Evolutionary conservation across 2,888 invertebrate species (phyloP), one percentile per base, ranked within the genome.

Genomic region (Acleris holmiana): DNA sequence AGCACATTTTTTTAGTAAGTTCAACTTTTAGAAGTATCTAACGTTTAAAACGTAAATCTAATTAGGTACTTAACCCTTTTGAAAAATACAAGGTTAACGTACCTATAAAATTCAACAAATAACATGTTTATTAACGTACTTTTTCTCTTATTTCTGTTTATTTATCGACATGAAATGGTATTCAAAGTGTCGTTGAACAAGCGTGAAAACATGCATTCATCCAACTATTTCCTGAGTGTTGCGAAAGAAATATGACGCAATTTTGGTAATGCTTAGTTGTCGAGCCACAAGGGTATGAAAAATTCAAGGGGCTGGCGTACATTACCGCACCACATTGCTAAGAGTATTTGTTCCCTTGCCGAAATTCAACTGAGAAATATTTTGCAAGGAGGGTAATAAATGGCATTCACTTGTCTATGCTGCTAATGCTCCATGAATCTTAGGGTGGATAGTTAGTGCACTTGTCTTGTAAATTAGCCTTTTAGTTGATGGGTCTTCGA

Each of bases 251-350:
- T 91, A 91, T 91, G 90, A 90, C 86, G 91, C 91, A 92, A 92
- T 92, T 91, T 90, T 83, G 85, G 89, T 92, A 91, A 92, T 91
- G 91, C 86, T 88, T 86, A 89, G 89, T 91, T 89, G 91, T 89
- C 89, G 86, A 84, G 89, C 86, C 89, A 88, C 90, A 83, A 85
- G 91, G 90, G 91, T 90, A 91, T 91, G 91, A 92, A 91, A 91
- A 91, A 91, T 91, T 92, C 89, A 91, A 83, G 89, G 89, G 89
- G 88, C 88, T 78, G 84, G 78, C 85, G 86, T 79, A 87, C 89
- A 89, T 91, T 88, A 86, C 86, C 76, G 82, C 77, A 83, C 82
- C 88, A 83, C 88, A 88, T 90, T 86, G 87, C 85, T 84, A 82
- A 84, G 82, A 86, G 84, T 85, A 84, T 89, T 90, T 88, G 85